Base-by-base conservation (phyloP, 92 coral and sea anemone genomes). In the Porites evermanni region DNA sequence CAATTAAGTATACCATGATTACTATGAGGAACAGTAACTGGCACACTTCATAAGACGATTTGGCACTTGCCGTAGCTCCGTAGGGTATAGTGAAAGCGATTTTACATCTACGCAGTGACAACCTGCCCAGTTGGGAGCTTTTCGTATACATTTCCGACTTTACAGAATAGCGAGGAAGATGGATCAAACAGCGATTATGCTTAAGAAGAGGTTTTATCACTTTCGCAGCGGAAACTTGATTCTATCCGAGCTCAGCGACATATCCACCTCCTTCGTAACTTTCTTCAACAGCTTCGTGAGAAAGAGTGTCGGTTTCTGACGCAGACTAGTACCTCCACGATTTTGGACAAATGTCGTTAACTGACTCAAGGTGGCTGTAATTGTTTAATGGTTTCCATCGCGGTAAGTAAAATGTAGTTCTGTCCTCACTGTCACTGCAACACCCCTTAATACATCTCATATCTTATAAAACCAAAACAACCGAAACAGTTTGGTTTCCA, bases 201-300 rank as follows among this genome's bases (percentile, higher is more conserved):
- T 66, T 18, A 32, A 84, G 60, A n/a, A 94, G 72, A 13, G 76
- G 75, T 12, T 63, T 9, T 53, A 94, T 70, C 13, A 92, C 91
- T 23, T 75, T 75, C 26, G 65, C 50, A 13, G 97, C 95, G 14
- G 95, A 85, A 59, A 76, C 64, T 74, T 64, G 64, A 53, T 94
- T 84, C 85, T 94, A 92, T n/a, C 97, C 95, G 63, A 94, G 92
- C 79, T 91, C 97, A 8, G 96, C 93, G 17, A 89, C 90, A 75
- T 70, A 93, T 13, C 96, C 96, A 66, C 94, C 96, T 14, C 96
- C 94, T 53, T 75, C 87, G 71, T 93, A 93, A 4, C 32, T 79
- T 8, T 66, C 18, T 10, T 47, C 58, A 8, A 67, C 86, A 8
- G 94, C 92, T 24, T 64, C 68, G 54, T 82, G 82, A 38, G 91